These are phyloP conservation scores for Calidris pugnax DNA, from an alignment of 2,113 vertebrate species.

Conservation along the genomic window DNA sequence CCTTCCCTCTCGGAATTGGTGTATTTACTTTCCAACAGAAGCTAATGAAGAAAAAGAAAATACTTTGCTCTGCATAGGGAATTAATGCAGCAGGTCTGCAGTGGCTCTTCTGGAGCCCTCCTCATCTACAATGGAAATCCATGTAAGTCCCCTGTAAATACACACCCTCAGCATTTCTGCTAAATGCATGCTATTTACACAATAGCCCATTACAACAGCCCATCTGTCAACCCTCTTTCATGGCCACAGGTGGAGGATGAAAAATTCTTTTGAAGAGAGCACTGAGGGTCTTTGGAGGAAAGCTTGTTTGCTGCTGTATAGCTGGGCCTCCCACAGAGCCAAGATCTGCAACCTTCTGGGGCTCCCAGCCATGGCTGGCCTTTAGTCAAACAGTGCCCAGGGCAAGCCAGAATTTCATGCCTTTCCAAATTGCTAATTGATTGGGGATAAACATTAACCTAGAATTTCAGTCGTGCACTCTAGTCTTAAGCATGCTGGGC, in stretches of 20 bases:
- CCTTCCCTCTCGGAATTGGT: neutral
- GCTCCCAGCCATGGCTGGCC: slow-evolving; percentile 30
- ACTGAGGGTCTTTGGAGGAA: slow-evolving; percentile 45
- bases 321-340: slow-evolving; percentile 32
- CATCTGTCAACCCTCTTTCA: slow-evolving; percentile 61
- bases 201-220: slow-evolving; percentile 47
- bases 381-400: slow-evolving; percentile 59
- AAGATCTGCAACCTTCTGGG: slow-evolving; percentile 56
- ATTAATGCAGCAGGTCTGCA: neutral
- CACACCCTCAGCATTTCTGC: slow-evolving; percentile 32
- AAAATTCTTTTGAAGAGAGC: slow-evolving; percentile 59
- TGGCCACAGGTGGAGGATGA: slow-evolving; percentile 59
- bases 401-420: slow-evolving; percentile 68
- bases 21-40: neutral
- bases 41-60: neutral
- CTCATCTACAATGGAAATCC: slow-evolving; percentile 22
- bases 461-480: slow-evolving; percentile 37
- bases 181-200: slow-evolving; percentile 56
- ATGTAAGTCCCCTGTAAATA: slow-evolving; percentile 36
- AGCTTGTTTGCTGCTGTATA: slow-evolving; percentile 26
- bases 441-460: slow-evolving; percentile 67
- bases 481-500: neutral
- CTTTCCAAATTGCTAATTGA: slow-evolving; percentile 67
- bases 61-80: neutral
- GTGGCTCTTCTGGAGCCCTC: neutral